These are phyloP conservation scores for Synanthedon formicaeformis DNA, from an alignment of 2,888 invertebrate species.

Conservation along the genomic window DNA sequence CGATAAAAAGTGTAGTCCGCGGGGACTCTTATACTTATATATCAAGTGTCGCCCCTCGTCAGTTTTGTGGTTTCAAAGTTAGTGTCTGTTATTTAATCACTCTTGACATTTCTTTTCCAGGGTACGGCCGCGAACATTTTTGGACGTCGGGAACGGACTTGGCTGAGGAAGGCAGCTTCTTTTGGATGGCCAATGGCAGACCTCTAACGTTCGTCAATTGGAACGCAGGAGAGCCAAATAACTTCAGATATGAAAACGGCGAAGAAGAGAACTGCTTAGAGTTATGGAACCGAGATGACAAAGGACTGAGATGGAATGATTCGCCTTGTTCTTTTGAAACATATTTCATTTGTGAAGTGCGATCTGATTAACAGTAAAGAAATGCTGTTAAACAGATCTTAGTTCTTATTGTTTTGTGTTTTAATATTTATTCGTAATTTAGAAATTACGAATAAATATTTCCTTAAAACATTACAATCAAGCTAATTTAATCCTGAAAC, in stretches of 20 bases:
- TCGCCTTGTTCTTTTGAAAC: constrained; percentile 94
- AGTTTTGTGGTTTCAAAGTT: no score
- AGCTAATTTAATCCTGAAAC: no score
- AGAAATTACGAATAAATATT: no score
- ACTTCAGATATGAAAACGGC: constrained; percentile 92
- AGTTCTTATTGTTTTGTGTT: neutral
- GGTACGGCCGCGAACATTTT: constrained; percentile 90
- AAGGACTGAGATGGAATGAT: constrained; percentile 94
- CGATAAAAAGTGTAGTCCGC: no score
- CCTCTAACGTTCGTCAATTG: constrained; percentile 92
- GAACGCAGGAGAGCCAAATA: constrained; percentile 95
- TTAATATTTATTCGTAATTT: no score
- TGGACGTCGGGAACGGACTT: constrained; percentile 94
- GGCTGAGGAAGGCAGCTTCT: constrained; percentile 91
- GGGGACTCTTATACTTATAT: no score
- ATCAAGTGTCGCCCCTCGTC: no score
- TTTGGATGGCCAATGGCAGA: constrained; percentile 93
- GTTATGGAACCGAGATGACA: constrained; percentile 91
- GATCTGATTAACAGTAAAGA: constrained; percentile 47
- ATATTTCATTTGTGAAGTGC: constrained; percentile 91
- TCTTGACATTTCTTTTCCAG: constrained; percentile 48
- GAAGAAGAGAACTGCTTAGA: constrained; percentile 94
- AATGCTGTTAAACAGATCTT: neutral
- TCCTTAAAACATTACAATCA: no score
- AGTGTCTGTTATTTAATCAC: no score